Evolutionary conservation across 2,113 vertebrate species (phyloP), one percentile per base, ranked within the genome.

Genomic region (Leptocoma aspasia): DNA sequence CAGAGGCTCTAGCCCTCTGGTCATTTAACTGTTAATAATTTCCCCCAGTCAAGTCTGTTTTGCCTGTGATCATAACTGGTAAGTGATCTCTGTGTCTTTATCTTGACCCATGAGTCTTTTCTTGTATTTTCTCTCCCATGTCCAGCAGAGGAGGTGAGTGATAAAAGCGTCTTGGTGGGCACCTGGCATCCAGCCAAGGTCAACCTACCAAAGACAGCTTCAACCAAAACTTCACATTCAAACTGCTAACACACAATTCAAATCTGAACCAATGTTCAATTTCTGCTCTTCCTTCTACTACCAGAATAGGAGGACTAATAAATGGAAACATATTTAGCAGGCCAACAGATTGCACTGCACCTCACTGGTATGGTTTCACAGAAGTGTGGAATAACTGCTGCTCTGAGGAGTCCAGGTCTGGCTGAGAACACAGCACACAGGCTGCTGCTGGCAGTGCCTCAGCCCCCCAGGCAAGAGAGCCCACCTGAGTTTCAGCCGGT

Each of bases 401-500:
- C 69, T 28, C 47, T 35, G 47, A 50, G 57, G 16, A 15, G 23
- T 30, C 12, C 39, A 47, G 44, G 19, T 50, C 3, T 41, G 72
- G 12, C 26, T 30, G 15, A 70, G 47, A 86, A 45, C 6, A 28
- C 0, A 15, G 44, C 0, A 6, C 23, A 30, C 1, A 0, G 39
- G 3, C 0, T 23, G 47, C 77, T 23, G 10, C 27, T 50, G 52
- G 42, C 84, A 47, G 47, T 7, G 45, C 12, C 73, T 15, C 60
- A n/a, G 64, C 28, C 49, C 50, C 31, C 30, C 37, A 47, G 1
- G 2, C 3, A 22, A 7, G 27, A 17, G 5, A 42, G 39, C 91
- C 28, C 69, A 99, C 99, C 99, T 99, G 98, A 99, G 99, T 93
- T 99, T 99, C 20, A 99, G 98, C 10, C 98, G 95, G 93, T 99